phyloP scores from a whole-genome alignment of 1,140 invertebrate genomes.

The Sitodiplosis mosellana region DNA sequence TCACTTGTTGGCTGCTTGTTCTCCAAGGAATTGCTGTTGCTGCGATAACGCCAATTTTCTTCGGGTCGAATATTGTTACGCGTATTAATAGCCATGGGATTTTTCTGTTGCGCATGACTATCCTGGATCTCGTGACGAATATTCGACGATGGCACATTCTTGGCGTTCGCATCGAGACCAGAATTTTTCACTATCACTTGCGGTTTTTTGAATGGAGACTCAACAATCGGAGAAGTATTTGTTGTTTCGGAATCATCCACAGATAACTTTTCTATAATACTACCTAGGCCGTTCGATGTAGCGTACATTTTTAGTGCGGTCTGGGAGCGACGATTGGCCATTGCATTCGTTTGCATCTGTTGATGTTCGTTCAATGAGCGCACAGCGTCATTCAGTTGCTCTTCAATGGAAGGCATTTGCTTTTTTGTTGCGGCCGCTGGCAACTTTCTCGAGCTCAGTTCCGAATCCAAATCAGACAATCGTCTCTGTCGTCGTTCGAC shows the following conservation, averaged over 20 bases:
- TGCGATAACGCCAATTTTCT: constrained; percentile 22
- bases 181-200: constrained; percentile 1
- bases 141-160: constrained; percentile 2
- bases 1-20: constrained; percentile 5
- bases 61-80: constrained; percentile 6
- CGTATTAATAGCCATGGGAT: not conserved
- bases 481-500: too few species aligned
- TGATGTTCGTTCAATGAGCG: not conserved
- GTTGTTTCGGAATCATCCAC: too few species aligned
- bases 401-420: not conserved
- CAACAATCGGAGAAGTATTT: too few species aligned
- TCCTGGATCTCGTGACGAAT: not conserved
- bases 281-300: constrained; percentile 22
- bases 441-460: too few species aligned
- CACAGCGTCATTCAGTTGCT: not conserved
- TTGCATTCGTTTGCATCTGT: not conserved
- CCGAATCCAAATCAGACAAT: too few species aligned
- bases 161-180: not conserved
- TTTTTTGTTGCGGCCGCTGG: not conserved
- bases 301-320: not conserved
- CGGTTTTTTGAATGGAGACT: not conserved
- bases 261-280: constrained; percentile 20
- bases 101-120: not conserved
- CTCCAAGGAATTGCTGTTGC: constrained; percentile 12
- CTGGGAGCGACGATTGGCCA: not conserved